Conservation (phyloP, 2,888 invertebrate species). For the Clepsis dumicolana region DNA sequence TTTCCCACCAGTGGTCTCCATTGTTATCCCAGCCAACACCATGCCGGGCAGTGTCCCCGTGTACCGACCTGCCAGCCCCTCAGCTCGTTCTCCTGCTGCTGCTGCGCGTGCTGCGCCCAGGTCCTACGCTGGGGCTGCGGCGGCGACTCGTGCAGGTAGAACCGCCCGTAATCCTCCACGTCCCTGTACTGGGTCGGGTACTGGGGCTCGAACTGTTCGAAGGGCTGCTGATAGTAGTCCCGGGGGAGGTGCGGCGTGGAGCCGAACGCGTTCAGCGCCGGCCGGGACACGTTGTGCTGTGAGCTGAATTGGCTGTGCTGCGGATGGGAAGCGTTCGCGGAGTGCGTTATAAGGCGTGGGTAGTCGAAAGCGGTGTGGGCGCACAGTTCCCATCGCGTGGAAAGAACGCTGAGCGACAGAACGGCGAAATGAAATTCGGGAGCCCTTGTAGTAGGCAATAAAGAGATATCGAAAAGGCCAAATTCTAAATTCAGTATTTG, state of each 20-base stretch:
- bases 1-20: too few species aligned
- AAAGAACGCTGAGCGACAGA: too few species aligned
- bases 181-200: constrained; percentile 60
- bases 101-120: constrained; percentile 88
- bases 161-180: constrained; percentile 77
- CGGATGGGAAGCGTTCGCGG: constrained; percentile 49
- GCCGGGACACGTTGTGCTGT: constrained; percentile 81
- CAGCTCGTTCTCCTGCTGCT: constrained; percentile 84
- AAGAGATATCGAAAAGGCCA: too few species aligned
- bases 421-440: too few species aligned
- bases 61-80: constrained; percentile 77
- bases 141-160: constrained; percentile 90
- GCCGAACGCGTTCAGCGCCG: constrained; percentile 69
- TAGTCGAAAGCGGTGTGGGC: background rate
- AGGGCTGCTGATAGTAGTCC: constrained; percentile 56
- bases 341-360: background rate
- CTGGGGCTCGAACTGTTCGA: constrained; percentile 51
- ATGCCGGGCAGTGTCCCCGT: background rate
- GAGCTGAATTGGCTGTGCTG: constrained; percentile 86
- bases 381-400: too few species aligned
- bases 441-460: too few species aligned
- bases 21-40: too few species aligned
- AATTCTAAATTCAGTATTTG: too few species aligned
- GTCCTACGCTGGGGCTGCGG: constrained; percentile 88
- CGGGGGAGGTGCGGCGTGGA: constrained; percentile 82